phyloP scores from a whole-genome alignment of 2,113 vertebrate species.

The Thalassarche chlororhynchos region DNA sequence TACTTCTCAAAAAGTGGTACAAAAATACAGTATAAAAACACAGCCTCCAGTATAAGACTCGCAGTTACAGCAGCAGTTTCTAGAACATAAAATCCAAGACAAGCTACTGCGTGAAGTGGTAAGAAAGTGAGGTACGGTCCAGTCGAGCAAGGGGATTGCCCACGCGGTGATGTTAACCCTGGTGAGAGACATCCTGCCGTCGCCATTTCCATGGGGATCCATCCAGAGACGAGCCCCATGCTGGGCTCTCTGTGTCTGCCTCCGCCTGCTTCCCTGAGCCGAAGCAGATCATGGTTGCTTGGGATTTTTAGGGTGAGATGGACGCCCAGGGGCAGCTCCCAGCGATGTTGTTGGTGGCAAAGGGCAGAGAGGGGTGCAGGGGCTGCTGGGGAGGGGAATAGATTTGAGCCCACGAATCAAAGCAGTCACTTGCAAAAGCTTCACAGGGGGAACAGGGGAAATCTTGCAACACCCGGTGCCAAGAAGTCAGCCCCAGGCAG shows the following conservation, averaged over 20 bases:
- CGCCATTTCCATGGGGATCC: background rate
- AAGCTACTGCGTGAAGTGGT: slow-evolving; percentile 71
- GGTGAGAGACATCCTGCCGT: rapidly evolving
- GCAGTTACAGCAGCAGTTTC: slow-evolving; percentile 73
- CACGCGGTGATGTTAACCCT: background rate
- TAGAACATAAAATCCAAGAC: slow-evolving; percentile 57
- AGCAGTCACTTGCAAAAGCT: background rate
- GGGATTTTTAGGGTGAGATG: background rate
- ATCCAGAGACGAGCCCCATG: rapidly evolving
- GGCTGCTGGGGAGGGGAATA: background rate
- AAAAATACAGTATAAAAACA: slow-evolving; percentile 82
- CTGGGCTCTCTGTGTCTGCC: background rate
- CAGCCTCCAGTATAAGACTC: slow-evolving; percentile 70
- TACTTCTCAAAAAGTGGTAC: slow-evolving; percentile 80
- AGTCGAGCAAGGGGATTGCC: background rate
- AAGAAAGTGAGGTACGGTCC: slow-evolving; percentile 75
- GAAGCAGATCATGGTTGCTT: background rate
- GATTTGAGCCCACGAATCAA: rapidly evolving
- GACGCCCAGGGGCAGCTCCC: background rate
- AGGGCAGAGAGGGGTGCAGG: background rate
- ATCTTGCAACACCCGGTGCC: background rate
- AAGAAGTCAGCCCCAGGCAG: background rate
- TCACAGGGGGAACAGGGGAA: background rate
- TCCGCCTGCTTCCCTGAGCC: background rate
- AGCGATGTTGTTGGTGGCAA: rapidly evolving